phyloP scores from a whole-genome alignment of 1,140 invertebrate species.

The Octopus bimaculoides region DNA sequence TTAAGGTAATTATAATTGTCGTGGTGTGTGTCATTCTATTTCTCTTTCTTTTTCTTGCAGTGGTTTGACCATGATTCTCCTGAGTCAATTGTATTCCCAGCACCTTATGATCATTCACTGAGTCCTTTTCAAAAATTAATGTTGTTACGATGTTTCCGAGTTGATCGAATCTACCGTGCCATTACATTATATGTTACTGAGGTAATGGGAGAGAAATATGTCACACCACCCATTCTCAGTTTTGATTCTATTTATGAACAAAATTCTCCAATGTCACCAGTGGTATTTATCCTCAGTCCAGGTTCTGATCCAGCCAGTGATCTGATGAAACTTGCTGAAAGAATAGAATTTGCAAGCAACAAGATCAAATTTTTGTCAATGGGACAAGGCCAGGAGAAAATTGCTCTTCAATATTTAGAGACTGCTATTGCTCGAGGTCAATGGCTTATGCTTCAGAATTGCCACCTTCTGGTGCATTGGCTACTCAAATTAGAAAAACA shows the following conservation, averaged over 20 bases:
- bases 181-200: conserved; percentile 76
- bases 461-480: conserved; percentile 80
- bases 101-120: conserved; percentile 65
- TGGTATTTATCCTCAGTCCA: conserved; percentile 83
- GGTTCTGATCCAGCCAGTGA: conserved; percentile 85
- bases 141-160: conserved; percentile 79
- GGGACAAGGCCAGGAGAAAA: conserved; percentile 84
- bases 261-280: conserved; percentile 73
- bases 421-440: conserved; percentile 73
- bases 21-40: background rate
- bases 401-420: conserved; percentile 72
- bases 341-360: conserved; percentile 68
- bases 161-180: conserved; percentile 79
- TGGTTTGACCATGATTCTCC: conserved; percentile 82
- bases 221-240: conserved; percentile 78
- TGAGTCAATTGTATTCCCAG: conserved; percentile 68
- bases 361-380: conserved; percentile 81
- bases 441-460: conserved; percentile 89
- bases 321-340: conserved; percentile 81
- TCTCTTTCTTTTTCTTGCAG: conserved; percentile 54
- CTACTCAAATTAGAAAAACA: conserved; percentile 77
- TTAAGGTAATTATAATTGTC: too few relatives aligned
- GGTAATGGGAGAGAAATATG: conserved; percentile 80
- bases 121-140: conserved; percentile 74
- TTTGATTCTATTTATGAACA: conserved; percentile 80